Evolutionary conservation across 2,797 vertebrate species (phyloP).

Genomic region (Labroides dimidiatus): DNA sequence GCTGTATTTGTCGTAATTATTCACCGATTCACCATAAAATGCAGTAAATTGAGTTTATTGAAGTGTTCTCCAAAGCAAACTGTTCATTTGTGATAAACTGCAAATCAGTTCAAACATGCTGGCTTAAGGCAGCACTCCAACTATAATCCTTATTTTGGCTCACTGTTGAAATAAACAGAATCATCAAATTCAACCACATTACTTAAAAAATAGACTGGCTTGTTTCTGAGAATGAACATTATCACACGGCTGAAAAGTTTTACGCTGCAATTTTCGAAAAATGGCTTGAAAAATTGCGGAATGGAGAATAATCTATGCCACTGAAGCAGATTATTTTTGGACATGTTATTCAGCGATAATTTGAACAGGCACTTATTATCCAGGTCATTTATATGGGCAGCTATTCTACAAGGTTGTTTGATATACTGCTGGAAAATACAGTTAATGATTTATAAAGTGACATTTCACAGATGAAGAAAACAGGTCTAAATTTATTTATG

Average conservation of each 20-base stretch:
- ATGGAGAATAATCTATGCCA: not conserved
- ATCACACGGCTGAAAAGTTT: too few relatives aligned
- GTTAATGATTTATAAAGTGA: not conserved
- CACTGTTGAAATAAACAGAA: slow-evolving; percentile 3
- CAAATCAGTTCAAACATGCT: too few relatives aligned
- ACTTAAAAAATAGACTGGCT: too few relatives aligned
- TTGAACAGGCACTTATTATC: slow-evolving; percentile 26
- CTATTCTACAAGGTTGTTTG: slow-evolving; percentile 8
- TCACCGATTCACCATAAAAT: too few relatives aligned
- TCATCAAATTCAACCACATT: not conserved
- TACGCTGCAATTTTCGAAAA: too few relatives aligned
- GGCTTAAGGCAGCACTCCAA: not conserved
- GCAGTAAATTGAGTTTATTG: too few relatives aligned
- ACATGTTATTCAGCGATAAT: slow-evolving; percentile 6
- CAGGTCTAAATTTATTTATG: slow-evolving; percentile 12
- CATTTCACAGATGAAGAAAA: slow-evolving; percentile 6
- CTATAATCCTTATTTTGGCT: slow-evolving; percentile 1
- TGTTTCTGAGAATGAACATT: too few relatives aligned
- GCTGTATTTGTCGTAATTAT: too few relatives aligned
- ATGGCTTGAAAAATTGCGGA: not conserved
- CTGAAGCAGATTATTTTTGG: slow-evolving; percentile 9
- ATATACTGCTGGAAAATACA: too few relatives aligned
- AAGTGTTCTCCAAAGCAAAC: too few relatives aligned
- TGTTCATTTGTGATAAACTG: too few relatives aligned
- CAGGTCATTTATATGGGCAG: slow-evolving; percentile 47